These are phyloP conservation scores for Pelagia noctiluca DNA, from an alignment of 30 jellyfish, hydroid and myxozoan species.

Conservation along the genomic window DNA sequence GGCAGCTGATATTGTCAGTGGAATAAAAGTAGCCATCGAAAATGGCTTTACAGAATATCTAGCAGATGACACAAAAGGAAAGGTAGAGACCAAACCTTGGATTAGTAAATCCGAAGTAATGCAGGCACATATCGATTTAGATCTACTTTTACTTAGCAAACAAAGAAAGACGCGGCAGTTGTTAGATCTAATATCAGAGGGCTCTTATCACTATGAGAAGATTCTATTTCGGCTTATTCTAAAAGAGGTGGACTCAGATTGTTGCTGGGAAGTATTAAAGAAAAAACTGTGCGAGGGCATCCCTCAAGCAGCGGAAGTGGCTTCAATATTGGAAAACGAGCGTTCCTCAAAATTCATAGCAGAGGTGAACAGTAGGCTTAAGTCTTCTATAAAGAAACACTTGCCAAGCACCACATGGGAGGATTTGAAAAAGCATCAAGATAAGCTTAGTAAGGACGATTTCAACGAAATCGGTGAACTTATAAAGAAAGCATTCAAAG, in stretches of 20 bases:
- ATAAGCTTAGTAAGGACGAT: too few relatives aligned
- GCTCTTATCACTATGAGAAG: background rate
- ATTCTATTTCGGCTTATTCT: background rate
- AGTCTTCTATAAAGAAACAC: too few relatives aligned
- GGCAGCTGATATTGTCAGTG: background rate
- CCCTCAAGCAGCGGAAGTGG: background rate
- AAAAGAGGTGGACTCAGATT: too few relatives aligned
- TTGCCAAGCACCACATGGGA: too few relatives aligned
- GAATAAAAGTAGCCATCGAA: background rate
- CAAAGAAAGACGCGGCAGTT: background rate
- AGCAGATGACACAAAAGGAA: background rate
- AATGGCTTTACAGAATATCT: background rate
- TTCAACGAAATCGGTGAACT: conserved; percentile 1
- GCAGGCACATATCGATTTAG: background rate
- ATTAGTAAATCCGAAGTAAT: too few relatives aligned
- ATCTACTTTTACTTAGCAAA: background rate
- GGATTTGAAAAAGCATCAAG: too few relatives aligned
- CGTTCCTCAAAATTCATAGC: too few relatives aligned
- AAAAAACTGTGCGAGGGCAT: background rate
- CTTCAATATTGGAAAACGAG: too few relatives aligned
- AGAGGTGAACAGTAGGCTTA: too few relatives aligned
- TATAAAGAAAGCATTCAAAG: background rate
- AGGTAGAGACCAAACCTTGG: too few relatives aligned
- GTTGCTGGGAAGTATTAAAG: too few relatives aligned
- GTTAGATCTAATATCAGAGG: too few relatives aligned